Evolutionary conservation across 2,113 vertebrate genomes (phyloP).

Genomic region (Melierax canorus): DNA sequence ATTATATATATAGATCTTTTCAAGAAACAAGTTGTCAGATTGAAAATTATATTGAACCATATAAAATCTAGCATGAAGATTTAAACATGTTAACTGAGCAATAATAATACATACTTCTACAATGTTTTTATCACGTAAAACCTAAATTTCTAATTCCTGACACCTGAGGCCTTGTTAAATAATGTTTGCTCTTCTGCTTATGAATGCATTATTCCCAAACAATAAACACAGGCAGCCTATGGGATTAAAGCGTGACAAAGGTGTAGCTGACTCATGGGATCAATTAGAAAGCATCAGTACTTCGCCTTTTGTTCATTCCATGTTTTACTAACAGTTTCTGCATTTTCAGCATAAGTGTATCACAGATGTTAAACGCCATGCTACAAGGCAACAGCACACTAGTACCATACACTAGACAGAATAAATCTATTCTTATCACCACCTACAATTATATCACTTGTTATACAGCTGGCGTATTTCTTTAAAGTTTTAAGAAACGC

Average conservation of each 20-base stretch:
- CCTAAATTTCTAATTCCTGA: not conserved
- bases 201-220: slow-evolving; percentile 59
- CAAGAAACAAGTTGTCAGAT: not conserved
- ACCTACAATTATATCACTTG: not conserved
- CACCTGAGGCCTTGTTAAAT: slow-evolving; percentile 47
- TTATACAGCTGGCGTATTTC: not conserved
- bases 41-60: not conserved
- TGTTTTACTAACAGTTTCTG: slow-evolving; percentile 49
- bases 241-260: slow-evolving; percentile 73
- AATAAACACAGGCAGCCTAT: slow-evolving; percentile 61
- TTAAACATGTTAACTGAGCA: not conserved
- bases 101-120: not conserved
- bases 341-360: slow-evolving; percentile 21
- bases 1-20: not conserved
- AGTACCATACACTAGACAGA: not conserved
- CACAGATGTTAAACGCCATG: slow-evolving; percentile 34
- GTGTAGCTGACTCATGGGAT: slow-evolving; percentile 75
- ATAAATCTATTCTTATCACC: not conserved
- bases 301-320: slow-evolving; percentile 41
- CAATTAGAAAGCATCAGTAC: slow-evolving; percentile 71
- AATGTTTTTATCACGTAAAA: not conserved
- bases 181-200: slow-evolving; percentile 45
- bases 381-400: not conserved
- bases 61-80: not conserved
- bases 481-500: slow-evolving; percentile 35